A percentile compares a stretch with the other conserved stretches of the same genome.
These are phyloP conservation scores for Petrocephalus microphthalmus DNA, from an alignment of 2,113 vertebrate species.

Conservation along the genomic window DNA sequence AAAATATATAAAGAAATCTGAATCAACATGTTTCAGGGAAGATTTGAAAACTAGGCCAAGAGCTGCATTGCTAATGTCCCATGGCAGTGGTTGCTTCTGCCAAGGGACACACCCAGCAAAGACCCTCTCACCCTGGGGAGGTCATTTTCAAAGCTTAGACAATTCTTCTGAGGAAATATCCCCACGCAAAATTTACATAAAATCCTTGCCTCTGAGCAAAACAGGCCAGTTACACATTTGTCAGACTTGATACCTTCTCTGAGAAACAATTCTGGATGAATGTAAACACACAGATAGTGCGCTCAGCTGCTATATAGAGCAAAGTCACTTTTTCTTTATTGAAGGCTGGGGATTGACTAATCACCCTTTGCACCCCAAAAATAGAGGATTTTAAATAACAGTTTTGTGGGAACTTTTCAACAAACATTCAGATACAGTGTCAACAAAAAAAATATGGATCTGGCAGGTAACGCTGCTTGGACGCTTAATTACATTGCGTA, in stretches of 20 bases:
- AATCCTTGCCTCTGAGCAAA: slow-evolving; percentile 4
- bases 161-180: slow-evolving; percentile 19
- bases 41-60: slow-evolving; percentile 27
- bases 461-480: neutral
- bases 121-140: slow-evolving; percentile 19
- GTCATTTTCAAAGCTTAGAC: slow-evolving; percentile 28
- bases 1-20: slow-evolving; percentile 9
- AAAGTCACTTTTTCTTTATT: neutral
- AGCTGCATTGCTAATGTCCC: slow-evolving; percentile 23
- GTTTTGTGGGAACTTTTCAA: neutral
- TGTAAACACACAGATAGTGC: neutral
- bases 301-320: neutral
- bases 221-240: slow-evolving; percentile 18
- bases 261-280: neutral
- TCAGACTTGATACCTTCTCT: neutral
- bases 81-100: slow-evolving; percentile 6
- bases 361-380: neutral
- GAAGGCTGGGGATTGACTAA: neutral
- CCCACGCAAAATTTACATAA: slow-evolving; percentile 22
- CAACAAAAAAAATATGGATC: neutral
- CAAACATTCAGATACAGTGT: neutral
- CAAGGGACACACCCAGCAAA: slow-evolving; percentile 21
- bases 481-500: neutral
- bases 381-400: neutral
- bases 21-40: slow-evolving; percentile 27